A percentile compares a stretch with the other conserved stretches of the same genome.
phyloP scores from a whole-genome alignment of 2,888 invertebrate species.

The Pherbina coryleti region DNA sequence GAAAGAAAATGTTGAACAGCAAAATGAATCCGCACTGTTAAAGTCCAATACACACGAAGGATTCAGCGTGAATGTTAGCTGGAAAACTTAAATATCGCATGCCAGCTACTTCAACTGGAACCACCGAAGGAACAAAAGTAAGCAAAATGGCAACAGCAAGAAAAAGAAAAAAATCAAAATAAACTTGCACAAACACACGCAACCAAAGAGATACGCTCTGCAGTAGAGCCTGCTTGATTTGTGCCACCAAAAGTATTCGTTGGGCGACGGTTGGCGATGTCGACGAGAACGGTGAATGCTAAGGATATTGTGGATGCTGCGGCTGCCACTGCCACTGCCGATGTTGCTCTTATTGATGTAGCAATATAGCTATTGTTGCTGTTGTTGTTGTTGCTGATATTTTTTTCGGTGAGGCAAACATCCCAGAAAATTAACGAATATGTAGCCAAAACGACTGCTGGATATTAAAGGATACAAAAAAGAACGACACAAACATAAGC shows the following conservation, averaged over 20 bases:
- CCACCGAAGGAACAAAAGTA: not conserved
- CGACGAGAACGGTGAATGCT: not conserved
- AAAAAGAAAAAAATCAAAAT: not conserved
- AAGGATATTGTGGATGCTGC: not conserved
- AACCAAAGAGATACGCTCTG: not conserved
- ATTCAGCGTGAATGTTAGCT: slow-evolving; percentile 26
- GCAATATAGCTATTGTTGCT: not conserved
- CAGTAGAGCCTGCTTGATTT: not conserved
- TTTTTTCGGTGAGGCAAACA: slow-evolving; percentile 15
- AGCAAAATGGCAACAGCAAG: not conserved
- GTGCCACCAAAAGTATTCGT: not conserved
- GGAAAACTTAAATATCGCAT: slow-evolving; percentile 8
- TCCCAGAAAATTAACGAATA: slow-evolving; percentile 44
- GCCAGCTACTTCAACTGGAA: not conserved
- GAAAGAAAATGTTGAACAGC: not conserved
- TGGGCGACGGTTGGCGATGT: not conserved
- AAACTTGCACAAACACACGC: not conserved
- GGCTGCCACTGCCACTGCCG: not conserved
- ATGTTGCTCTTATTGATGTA: not conserved
- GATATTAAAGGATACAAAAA: slow-evolving; percentile 29
- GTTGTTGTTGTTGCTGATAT: not conserved
- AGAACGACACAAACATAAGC: slow-evolving; percentile 1
- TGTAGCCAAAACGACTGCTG: slow-evolving; percentile 37
- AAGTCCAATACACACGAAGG: not conserved
- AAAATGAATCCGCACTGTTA: not conserved